Evolutionary conservation across 2,888 invertebrate genomes (phyloP).

Genomic region (Harpalus rufipes): DNA sequence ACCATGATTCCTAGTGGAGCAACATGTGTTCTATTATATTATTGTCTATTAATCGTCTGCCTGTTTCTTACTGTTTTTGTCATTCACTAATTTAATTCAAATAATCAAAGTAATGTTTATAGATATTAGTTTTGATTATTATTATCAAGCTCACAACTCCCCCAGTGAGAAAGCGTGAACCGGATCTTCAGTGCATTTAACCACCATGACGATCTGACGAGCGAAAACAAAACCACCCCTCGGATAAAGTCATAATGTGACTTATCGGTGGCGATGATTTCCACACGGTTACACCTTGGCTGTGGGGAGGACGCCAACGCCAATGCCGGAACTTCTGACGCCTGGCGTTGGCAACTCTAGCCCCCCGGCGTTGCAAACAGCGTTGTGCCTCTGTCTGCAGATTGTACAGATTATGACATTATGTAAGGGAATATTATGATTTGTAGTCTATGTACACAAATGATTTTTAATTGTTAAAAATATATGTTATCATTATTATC

Average conservation of each 20-base stretch:
- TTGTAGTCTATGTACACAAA: too few relatives aligned
- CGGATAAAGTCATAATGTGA: conserved; percentile 73
- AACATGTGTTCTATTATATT: too few relatives aligned
- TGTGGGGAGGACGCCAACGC: conserved; percentile 46
- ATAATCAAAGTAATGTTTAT: not conserved
- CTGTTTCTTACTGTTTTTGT: too few relatives aligned
- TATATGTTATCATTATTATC: too few relatives aligned
- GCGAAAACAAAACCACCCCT: conserved; percentile 33
- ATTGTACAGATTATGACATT: not conserved
- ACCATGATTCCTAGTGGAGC: too few relatives aligned
- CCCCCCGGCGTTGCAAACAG: not conserved
- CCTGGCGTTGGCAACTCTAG: not conserved
- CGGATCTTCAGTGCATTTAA: conserved; percentile 24
- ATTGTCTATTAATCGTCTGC: too few relatives aligned
- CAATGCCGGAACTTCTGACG: conserved; percentile 18
- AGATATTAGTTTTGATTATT: not conserved
- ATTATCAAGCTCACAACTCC: not conserved
- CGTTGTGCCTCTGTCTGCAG: not conserved
- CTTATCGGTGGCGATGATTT: conserved; percentile 76
- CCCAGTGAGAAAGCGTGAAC: not conserved
- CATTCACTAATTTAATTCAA: too few relatives aligned
- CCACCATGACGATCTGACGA: conserved; percentile 12
- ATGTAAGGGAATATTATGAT: too few relatives aligned
- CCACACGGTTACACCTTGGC: conserved; percentile 75
- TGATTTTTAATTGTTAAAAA: too few relatives aligned